phyloP scores from a whole-genome alignment of 2,113 vertebrate genomes.

The Crocuta crocuta region DNA sequence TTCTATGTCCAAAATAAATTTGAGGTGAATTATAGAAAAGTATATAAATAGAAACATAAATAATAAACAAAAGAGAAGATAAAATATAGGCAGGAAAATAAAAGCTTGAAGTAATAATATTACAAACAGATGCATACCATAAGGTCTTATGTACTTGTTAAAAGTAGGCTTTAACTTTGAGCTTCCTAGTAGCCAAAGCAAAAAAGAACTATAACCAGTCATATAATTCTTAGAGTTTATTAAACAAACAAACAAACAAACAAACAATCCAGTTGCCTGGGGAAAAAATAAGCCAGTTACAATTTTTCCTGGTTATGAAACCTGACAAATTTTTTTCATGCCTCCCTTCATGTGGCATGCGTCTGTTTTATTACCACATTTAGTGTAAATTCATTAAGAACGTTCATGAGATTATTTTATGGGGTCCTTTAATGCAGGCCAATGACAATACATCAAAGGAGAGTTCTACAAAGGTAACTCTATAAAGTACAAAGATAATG shows the following conservation, averaged over 20 bases:
- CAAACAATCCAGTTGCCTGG: neutral
- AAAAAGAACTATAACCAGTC: neutral
- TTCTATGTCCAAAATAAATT: constrained; percentile 14
- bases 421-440: neutral
- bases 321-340: neutral
- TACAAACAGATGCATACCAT: neutral
- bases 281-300: neutral
- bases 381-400: constrained; percentile 6
- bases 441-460: neutral
- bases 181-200: neutral
- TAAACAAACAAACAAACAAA: neutral
- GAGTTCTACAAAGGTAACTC: neutral
- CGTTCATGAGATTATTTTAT: neutral
- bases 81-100: neutral
- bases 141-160: neutral
- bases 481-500: neutral
- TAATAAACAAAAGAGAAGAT: neutral
- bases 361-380: neutral
- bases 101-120: constrained; percentile 3
- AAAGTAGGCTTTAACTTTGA: constrained; percentile 9
- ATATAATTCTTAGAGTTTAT: neutral
- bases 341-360: neutral
- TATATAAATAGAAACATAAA: neutral
- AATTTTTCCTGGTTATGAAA: constrained; percentile 16
- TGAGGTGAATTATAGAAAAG: neutral